Evolutionary conservation across 2,888 invertebrate species (phyloP).

Genomic region (Pachymerium ferrugineum): DNA sequence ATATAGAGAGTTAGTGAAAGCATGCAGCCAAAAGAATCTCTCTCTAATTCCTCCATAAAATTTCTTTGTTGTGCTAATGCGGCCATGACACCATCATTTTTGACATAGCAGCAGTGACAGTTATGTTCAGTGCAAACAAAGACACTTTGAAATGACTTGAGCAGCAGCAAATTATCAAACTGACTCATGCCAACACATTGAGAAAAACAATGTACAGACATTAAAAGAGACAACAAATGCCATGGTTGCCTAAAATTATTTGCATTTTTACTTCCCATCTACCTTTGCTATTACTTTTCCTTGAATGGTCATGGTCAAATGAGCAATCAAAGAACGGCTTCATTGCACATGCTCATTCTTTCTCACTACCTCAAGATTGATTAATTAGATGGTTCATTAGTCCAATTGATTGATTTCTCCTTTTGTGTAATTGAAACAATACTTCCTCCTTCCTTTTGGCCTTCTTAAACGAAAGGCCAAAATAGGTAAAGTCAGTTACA

Average conservation of each 20-base stretch:
- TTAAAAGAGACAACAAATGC: background rate
- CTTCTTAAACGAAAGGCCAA: no score
- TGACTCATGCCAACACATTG: background rate
- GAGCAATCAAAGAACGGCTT: no score
- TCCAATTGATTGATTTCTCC: no score
- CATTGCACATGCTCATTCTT: no score
- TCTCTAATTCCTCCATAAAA: background rate
- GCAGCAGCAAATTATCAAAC: background rate
- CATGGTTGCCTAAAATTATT: background rate
- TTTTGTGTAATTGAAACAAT: no score
- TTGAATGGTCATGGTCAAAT: no score
- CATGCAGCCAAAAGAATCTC: background rate
- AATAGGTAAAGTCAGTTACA: no score
- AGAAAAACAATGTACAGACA: background rate
- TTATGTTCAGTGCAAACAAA: slow-evolving; percentile 1
- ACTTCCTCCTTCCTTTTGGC: no score
- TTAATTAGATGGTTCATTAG: no score
- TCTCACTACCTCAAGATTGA: no score
- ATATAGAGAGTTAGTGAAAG: background rate
- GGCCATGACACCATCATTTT: background rate
- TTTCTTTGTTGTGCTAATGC: background rate
- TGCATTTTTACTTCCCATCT: background rate
- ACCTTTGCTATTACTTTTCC: background rate
- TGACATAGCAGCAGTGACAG: background rate
- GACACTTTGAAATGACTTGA: background rate